Percentiles rank a stretch among this genome's conserved stretches.
phyloP scores from a whole-genome alignment of 2,113 vertebrate species.

The Alethe diademata region DNA sequence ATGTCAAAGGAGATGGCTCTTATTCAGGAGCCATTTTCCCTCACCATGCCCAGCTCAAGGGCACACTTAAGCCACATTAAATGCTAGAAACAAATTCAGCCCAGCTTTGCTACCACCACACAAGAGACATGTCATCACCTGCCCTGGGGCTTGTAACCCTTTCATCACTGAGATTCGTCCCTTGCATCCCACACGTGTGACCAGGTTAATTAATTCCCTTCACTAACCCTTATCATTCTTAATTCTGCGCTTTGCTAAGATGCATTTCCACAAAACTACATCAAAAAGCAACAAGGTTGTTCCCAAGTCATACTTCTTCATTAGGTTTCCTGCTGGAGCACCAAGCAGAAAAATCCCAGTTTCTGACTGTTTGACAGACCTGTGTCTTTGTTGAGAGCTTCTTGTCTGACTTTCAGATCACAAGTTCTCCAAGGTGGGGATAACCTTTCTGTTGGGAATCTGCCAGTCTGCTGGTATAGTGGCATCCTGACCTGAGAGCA shows the following conservation, averaged over 20 bases:
- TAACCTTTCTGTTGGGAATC: not conserved
- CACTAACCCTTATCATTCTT: not conserved
- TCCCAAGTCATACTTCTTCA: not conserved
- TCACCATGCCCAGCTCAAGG: not conserved
- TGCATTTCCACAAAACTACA: not conserved
- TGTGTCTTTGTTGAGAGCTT: not conserved
- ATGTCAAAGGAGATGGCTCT: not conserved
- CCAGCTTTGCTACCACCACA: not conserved
- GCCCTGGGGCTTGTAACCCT: not conserved
- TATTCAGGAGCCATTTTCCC: not conserved
- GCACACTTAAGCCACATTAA: not conserved
- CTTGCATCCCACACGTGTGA: fast-evolving
- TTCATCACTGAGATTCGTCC: fast-evolving
- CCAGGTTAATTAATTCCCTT: not conserved
- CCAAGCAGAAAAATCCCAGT: fast-evolving
- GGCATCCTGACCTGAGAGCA: not conserved
- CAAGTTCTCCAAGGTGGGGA: not conserved
- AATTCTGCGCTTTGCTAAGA: not conserved
- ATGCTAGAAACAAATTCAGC: not conserved
- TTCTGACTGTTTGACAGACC: not conserved
- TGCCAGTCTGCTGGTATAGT: not conserved
- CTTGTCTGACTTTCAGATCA: not conserved
- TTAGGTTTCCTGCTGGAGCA: not conserved
- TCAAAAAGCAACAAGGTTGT: not conserved
- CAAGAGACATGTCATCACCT: fast-evolving